These are phyloP conservation scores for Apeira syringaria DNA, from an alignment of 2,888 invertebrate species.

Conservation along the genomic window DNA sequence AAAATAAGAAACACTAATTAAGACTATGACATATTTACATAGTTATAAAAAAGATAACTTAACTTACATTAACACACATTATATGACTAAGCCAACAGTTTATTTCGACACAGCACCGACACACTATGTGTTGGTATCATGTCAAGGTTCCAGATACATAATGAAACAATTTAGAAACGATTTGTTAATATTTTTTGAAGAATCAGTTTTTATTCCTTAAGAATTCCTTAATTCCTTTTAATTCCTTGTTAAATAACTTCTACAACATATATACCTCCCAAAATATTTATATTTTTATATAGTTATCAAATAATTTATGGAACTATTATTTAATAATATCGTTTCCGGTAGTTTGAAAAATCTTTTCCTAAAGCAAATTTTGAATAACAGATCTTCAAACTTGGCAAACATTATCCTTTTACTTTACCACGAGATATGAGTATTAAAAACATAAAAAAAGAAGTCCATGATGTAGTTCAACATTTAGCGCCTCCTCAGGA, in stretches of 20 bases:
- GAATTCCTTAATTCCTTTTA: too few relatives aligned
- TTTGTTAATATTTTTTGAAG: constrained; percentile 26
- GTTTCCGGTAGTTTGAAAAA: too few relatives aligned
- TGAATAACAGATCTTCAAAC: too few relatives aligned
- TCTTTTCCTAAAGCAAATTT: too few relatives aligned
- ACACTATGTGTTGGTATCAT: constrained; percentile 51
- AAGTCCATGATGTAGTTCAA: constrained; percentile 32
- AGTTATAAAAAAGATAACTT: constrained; percentile 50
- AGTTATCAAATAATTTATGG: too few relatives aligned
- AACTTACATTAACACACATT: constrained; percentile 52
- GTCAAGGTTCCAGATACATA: constrained; percentile 59
- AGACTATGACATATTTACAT: constrained; percentile 63
- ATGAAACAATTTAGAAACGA: constrained; percentile 63
- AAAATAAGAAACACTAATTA: background rate
- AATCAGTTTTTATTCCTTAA: too few relatives aligned
- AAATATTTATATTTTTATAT: too few relatives aligned
- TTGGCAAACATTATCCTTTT: too few relatives aligned
- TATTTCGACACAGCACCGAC: constrained; percentile 69
- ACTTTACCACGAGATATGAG: too few relatives aligned
- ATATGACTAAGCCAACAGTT: constrained; percentile 67
- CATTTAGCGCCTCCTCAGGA: constrained; percentile 67
- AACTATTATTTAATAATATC: too few relatives aligned
- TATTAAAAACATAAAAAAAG: constrained; percentile 16
- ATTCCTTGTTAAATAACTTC: too few relatives aligned
- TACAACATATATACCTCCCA: too few relatives aligned